Percentiles rank a stretch among this genome's conserved stretches.
These are phyloP conservation scores for Colius striatus DNA, from an alignment of 2,113 vertebrate species.

Conservation along the genomic window DNA sequence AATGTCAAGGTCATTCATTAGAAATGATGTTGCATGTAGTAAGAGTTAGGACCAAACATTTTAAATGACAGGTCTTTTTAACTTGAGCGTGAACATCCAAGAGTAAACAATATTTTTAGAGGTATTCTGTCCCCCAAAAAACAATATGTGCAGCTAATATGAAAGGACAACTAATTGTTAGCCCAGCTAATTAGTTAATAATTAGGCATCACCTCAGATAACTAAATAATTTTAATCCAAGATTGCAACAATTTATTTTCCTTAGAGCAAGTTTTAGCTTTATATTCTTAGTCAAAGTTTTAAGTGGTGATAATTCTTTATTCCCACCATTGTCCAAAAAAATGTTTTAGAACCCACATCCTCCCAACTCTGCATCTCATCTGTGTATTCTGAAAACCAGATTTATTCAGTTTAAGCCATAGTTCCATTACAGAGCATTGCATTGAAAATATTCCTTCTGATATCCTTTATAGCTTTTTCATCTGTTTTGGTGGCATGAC, in stretches of 20 bases:
- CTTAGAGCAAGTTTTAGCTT: background rate
- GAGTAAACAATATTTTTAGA: background rate
- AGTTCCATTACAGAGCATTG: background rate
- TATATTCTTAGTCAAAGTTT: background rate
- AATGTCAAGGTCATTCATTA: background rate
- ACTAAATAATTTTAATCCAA: background rate
- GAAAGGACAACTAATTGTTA: background rate
- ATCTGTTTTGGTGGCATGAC: background rate
- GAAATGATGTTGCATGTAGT: background rate
- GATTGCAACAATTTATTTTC: background rate
- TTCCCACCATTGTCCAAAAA: background rate
- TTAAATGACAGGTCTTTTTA: background rate
- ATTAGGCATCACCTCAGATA: background rate
- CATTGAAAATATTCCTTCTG: background rate
- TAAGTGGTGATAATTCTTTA: background rate
- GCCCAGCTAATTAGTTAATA: background rate
- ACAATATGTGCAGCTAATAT: background rate
- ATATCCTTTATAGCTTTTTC: background rate
- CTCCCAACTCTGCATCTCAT: background rate
- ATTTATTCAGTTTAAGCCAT: background rate
- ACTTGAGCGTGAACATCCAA: background rate
- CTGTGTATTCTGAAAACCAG: background rate
- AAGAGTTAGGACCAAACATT: background rate
- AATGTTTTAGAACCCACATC: background rate
- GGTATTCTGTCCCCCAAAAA: background rate